A percentile compares a stretch with the other conserved stretches of the same genome.
phyloP scores from a whole-genome alignment of 2,797 vertebrate species.

The Sebastes dallii region DNA sequence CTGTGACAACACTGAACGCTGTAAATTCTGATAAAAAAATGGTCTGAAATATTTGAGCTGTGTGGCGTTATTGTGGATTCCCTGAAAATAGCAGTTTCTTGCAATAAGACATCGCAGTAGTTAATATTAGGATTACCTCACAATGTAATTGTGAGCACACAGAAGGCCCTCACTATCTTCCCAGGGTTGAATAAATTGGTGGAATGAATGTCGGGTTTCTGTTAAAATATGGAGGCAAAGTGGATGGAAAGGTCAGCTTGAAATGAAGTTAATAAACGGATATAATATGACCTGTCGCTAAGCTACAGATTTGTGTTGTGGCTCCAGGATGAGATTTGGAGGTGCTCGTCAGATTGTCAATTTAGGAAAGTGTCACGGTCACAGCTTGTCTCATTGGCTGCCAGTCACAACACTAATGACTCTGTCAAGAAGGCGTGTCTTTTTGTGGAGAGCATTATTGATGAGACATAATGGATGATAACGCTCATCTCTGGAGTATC shows the following conservation, averaged over 20 bases:
- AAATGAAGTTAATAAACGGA: slow-evolving; percentile 3
- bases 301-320: neutral
- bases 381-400: neutral
- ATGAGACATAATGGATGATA: neutral
- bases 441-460: neutral
- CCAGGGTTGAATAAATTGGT: neutral
- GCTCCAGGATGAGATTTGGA: neutral
- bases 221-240: slow-evolving; percentile 20
- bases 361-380: neutral
- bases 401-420: neutral
- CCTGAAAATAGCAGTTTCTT: neutral
- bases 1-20: neutral
- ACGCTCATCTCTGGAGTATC: neutral
- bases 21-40: neutral
- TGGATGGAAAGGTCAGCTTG: slow-evolving; percentile 35
- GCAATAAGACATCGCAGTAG: neutral
- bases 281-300: neutral
- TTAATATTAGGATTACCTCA: slow-evolving; percentile 6
- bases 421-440: neutral
- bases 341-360: neutral
- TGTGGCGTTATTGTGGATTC: neutral
- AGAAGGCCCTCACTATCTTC: neutral
- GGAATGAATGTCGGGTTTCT: slow-evolving; percentile 55
- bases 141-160: neutral
- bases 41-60: neutral